phyloP scores from a whole-genome alignment of 2,113 vertebrate species.

The Neopipo cinnamomea region DNA sequence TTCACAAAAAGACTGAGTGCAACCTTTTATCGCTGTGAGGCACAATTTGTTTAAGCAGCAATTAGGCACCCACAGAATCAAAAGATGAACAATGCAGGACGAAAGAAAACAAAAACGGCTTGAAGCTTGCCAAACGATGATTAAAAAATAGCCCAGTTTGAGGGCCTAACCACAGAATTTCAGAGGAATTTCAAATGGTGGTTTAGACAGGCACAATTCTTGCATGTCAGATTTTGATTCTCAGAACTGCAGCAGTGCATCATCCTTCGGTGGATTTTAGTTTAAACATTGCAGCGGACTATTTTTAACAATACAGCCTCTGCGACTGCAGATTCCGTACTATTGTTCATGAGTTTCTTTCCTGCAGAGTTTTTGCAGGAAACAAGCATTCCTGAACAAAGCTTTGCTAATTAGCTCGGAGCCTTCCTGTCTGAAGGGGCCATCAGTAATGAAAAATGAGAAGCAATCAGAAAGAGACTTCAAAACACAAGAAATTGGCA shows the following conservation, averaged over 20 bases:
- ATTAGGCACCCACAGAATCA: not conserved
- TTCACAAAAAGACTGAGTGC: not conserved
- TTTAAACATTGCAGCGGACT: not conserved
- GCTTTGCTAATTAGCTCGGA: slow-evolving; percentile 64
- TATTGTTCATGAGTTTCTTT: slow-evolving; percentile 39
- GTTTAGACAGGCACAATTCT: not conserved
- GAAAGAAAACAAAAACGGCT: not conserved
- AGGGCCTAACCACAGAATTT: not conserved
- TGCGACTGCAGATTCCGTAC: slow-evolving; percentile 15
- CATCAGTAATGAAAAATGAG: slow-evolving; percentile 60
- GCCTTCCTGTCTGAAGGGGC: slow-evolving; percentile 49
- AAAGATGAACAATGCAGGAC: not conserved
- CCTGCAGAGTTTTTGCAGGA: slow-evolving; percentile 60
- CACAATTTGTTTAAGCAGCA: not conserved
- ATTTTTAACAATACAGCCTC: slow-evolving; percentile 15
- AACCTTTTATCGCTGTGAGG: not conserved
- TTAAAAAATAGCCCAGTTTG: not conserved
- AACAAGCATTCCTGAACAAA: slow-evolving; percentile 54
- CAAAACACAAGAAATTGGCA: slow-evolving; percentile 42
- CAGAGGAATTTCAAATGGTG: not conserved
- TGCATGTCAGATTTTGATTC: not conserved
- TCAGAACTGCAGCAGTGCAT: not conserved
- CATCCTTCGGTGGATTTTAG: not conserved
- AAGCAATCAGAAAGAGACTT: slow-evolving; percentile 54
- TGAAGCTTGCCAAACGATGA: not conserved